These are phyloP conservation scores for Lepidocolaptes lacrymiger DNA, from an alignment of 2,797 vertebrate genomes.

Conservation along the genomic window DNA sequence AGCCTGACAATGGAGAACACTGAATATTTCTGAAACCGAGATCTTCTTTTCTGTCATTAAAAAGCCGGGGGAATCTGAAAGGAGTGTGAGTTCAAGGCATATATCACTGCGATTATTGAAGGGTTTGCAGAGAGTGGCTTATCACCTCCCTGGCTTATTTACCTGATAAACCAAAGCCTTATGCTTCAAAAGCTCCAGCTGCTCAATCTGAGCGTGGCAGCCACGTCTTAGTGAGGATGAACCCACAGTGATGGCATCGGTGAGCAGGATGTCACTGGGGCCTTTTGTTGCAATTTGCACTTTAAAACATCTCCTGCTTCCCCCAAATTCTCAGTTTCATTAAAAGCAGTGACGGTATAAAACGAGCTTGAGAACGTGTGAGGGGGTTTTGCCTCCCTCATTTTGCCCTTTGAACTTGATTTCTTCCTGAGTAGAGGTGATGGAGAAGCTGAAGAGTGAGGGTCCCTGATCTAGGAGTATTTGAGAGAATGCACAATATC, in stretches of 20 bases:
- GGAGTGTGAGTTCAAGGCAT: conserved; percentile 2
- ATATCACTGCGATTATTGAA: conserved; percentile 15
- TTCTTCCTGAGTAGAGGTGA: neutral
- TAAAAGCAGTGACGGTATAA: neutral
- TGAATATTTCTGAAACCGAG: neutral
- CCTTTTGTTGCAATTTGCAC: neutral
- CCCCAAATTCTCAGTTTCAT: rapidly evolving
- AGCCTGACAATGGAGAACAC: conserved; percentile 19
- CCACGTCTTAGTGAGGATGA: neutral
- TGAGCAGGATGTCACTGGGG: rapidly evolving
- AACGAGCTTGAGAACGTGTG: neutral
- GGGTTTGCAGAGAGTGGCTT: conserved; percentile 30
- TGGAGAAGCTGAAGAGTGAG: neutral
- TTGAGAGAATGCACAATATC: rapidly evolving
- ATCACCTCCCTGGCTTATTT: conserved; percentile 27
- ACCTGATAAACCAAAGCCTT: conserved; percentile 36
- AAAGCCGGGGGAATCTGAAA: neutral
- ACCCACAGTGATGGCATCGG: rapidly evolving
- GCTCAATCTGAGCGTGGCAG: rapidly evolving
- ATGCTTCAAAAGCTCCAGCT: conserved; percentile 19
- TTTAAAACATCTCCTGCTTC: neutral
- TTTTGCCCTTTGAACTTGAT: neutral
- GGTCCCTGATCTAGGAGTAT: rapidly evolving
- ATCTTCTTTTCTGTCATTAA: conserved; percentile 58
- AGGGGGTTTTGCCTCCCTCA: rapidly evolving